Evolutionary conservation across 2,888 invertebrate species (phyloP).

Genomic region (Euzetes globulus): DNA sequence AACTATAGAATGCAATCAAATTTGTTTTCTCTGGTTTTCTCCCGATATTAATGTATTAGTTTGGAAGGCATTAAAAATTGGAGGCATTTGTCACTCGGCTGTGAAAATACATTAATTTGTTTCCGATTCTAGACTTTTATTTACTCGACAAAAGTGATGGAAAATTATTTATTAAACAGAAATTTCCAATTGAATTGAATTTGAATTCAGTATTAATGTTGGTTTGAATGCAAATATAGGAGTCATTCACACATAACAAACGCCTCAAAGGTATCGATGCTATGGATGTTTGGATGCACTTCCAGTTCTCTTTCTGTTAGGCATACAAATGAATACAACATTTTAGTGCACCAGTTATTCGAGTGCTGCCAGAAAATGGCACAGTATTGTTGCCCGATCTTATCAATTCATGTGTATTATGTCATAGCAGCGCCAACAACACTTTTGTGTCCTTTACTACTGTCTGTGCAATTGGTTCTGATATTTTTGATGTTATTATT

Average conservation of each 20-base stretch:
- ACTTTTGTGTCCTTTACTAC: neutral
- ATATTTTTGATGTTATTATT: conserved; percentile 3
- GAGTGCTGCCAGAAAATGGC: neutral
- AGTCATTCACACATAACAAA: neutral
- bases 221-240: neutral
- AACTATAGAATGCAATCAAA: no score
- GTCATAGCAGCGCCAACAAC: neutral
- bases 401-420: neutral
- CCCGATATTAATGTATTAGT: no score
- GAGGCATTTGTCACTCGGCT: neutral
- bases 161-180: neutral
- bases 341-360: neutral
- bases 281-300: neutral
- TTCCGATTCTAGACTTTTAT: neutral
- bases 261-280: conserved; percentile 3
- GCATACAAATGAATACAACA: conserved; percentile 10
- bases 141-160: neutral
- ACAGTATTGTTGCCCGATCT: neutral
- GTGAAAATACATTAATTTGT: neutral
- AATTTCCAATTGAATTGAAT: neutral
- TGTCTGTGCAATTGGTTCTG: neutral
- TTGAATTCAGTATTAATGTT: neutral
- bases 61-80: neutral
- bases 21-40: no score
- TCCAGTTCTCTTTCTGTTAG: neutral